These are phyloP conservation scores for Phalacrocorax carbo DNA, from an alignment of 2,113 vertebrate species.

Conservation along the genomic window DNA sequence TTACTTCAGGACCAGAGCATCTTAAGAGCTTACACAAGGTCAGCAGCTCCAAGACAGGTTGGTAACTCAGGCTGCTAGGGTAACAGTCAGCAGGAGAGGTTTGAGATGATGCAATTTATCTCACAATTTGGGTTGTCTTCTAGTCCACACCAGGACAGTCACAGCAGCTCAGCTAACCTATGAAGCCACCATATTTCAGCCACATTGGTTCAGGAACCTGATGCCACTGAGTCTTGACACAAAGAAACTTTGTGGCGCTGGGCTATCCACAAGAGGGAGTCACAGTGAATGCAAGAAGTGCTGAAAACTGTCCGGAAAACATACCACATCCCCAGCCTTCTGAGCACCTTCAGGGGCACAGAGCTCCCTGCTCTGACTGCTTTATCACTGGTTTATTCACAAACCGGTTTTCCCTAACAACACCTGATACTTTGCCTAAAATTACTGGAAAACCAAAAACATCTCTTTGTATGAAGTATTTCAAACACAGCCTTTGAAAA, in stretches of 20 bases:
- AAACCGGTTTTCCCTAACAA: not conserved
- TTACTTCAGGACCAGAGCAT: not conserved
- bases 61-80: not conserved
- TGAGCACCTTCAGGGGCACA: too few species aligned
- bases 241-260: too few species aligned
- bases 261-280: conserved; percentile 54
- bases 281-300: not conserved
- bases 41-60: not conserved
- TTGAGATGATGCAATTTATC: not conserved
- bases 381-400: not conserved
- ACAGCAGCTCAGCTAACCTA: not conserved
- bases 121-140: fast-evolving
- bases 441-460: not conserved
- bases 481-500: not conserved
- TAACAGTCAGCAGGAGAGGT: not conserved
- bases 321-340: not conserved
- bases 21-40: not conserved
- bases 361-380: not conserved
- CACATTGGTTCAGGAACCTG: not conserved
- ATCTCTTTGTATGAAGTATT: not conserved
- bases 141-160: too few species aligned
- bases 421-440: not conserved
- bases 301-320: not conserved
- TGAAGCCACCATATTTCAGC: not conserved
- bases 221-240: not conserved